phyloP scores from a whole-genome alignment of 1,140 invertebrate genomes.

The Lethrus apterus region DNA sequence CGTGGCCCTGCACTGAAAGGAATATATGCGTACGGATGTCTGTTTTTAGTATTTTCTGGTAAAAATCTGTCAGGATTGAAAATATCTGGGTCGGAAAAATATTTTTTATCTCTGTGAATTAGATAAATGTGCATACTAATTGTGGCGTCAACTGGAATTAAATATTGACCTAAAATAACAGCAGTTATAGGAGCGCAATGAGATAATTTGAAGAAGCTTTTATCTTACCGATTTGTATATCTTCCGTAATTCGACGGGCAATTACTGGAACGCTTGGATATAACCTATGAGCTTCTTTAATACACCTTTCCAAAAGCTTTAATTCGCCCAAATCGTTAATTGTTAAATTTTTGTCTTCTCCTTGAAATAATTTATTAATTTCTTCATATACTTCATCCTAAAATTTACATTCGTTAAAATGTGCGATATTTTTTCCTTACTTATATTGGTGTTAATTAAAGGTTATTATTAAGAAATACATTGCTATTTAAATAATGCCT shows the following conservation, averaged over 20 bases:
- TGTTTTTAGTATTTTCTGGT: slow-evolving; percentile 67
- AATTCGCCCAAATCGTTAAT: slow-evolving; percentile 40
- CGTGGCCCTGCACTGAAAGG: slow-evolving; percentile 85
- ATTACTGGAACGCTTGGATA: slow-evolving; percentile 54
- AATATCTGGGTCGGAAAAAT: slow-evolving; percentile 62
- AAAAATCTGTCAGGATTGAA: slow-evolving; percentile 92
- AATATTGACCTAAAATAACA: no score
- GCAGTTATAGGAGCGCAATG: no score
- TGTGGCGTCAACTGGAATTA: no score
- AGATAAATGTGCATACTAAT: not conserved
- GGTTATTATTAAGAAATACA: no score
- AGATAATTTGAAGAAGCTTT: no score
- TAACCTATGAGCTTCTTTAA: slow-evolving; percentile 48
- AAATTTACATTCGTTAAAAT: no score
- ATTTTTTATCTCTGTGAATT: not conserved
- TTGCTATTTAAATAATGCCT: no score
- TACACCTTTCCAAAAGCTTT: slow-evolving; percentile 50
- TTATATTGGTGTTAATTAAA: no score
- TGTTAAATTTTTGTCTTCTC: slow-evolving; percentile 25
- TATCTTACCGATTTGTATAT: no score
- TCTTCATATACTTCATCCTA: slow-evolving; percentile 34
- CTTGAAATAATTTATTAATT: slow-evolving; percentile 7
- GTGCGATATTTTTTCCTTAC: no score
- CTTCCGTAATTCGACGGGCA: slow-evolving; percentile 35
- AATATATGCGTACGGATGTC: slow-evolving; percentile 80